Base-by-base conservation (phyloP, 2,888 invertebrate genomes). In the Lissocephala sabroskyi region DNA sequence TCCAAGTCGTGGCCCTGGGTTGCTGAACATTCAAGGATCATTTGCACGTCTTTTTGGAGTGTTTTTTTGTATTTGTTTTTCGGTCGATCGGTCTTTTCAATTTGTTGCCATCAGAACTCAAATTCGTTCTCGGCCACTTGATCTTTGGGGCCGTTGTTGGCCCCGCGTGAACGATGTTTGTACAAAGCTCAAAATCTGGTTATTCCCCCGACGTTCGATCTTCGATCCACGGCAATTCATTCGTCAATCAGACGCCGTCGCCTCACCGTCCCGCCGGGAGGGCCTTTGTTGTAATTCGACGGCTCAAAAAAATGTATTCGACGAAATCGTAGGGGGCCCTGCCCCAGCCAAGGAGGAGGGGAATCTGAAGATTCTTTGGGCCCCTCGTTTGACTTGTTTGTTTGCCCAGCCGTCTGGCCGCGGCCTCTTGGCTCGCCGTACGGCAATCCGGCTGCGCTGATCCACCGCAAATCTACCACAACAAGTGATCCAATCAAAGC, bases 131-230 rank as follows among this genome's bases (percentile, higher is more conserved):
- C 41, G 58, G 62, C 54, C 71, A 77, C 78, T 77, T 71, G 75
- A 71, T 74, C 77, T 71, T 66, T 23, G 36, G 44, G 17, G 11
- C 26, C 16, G 40, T 46, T 40, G 46, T 39, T 48, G 51, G 19
- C 4, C 58, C 59, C 64, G 56, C 70, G 47, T 58, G 50, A 51
- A 52, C 62, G 58, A 61, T 71, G 66, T 71, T 71, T 71, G 75
- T 71, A 66, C 52, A 71, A 71, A 71, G 71, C 71, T 77, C 77
- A 71, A 71, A 77, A 74, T 71, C 75, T 66, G 67, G 64, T 59
- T 59, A 30, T 43, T 35, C 33, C 49, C 41, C 37, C 14, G 13
- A 26, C 35, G 44, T 52, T 56, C 37, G 55, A 50, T 64, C 56
- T 49, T 14, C 49, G 62, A 44, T 52, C 32, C 61, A 60, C 11